A percentile compares a stretch with the other conserved stretches of the same genome.
Conservation (phyloP, 2,888 invertebrate species). For the Tethea ocularis region DNA sequence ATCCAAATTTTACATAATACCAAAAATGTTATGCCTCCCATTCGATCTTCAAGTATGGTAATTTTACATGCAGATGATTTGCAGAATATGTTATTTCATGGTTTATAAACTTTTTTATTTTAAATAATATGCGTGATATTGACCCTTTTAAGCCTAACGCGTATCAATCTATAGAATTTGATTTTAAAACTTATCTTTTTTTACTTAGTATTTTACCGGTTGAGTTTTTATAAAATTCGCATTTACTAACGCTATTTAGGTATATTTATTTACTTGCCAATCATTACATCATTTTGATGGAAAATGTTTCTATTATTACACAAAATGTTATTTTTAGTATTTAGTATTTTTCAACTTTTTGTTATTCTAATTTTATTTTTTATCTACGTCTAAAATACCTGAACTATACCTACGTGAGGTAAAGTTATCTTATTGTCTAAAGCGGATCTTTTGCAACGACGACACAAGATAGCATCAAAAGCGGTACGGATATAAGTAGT, state of each 20-base stretch:
- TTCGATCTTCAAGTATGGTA: neutral
- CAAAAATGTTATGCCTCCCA: neutral
- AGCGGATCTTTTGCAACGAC: neutral
- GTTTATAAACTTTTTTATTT: neutral
- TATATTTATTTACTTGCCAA: no score
- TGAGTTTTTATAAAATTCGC: neutral
- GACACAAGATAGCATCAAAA: neutral
- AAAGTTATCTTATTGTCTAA: neutral
- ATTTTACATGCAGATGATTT: neutral
- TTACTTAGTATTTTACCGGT: neutral
- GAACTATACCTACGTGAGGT: neutral
- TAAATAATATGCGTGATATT: neutral
- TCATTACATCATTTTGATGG: no score
- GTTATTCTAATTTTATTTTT: no score
- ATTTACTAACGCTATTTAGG: neutral
- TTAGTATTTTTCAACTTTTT: no score
- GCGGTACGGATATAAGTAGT: neutral
- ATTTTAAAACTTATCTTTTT: neutral
- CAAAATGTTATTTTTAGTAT: no score
- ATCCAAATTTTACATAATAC: constrained; percentile 27
- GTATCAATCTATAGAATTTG: neutral
- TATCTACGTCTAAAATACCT: neutral
- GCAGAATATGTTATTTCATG: neutral
- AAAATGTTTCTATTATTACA: no score
- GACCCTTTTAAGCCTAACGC: neutral